These are phyloP conservation scores for Phaetusa simplex DNA, from an alignment of 2,113 vertebrate species.

Conservation along the genomic window DNA sequence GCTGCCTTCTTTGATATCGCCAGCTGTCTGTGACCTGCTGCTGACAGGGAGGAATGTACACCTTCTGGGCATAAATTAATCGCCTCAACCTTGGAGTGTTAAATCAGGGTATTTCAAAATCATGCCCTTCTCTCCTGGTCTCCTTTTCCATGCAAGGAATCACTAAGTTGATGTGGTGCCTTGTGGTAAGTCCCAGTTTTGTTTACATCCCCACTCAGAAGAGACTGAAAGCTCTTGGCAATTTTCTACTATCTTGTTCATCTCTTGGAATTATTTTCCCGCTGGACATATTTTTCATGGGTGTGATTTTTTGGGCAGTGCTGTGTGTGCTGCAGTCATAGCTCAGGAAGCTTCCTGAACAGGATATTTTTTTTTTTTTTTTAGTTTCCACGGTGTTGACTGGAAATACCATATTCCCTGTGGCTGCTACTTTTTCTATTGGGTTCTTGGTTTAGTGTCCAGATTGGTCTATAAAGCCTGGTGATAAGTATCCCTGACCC, in stretches of 20 bases:
- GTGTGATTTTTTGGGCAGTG: neutral
- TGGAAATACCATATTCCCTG: neutral
- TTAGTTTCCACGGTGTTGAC: neutral
- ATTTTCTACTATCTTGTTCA: neutral
- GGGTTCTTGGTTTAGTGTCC: neutral
- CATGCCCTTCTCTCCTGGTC: neutral
- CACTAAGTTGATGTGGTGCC: neutral
- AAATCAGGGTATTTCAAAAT: neutral
- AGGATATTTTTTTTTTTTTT: neutral
- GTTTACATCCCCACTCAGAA: neutral
- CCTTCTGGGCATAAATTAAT: neutral
- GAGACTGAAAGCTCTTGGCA: neutral
- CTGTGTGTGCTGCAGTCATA: neutral
- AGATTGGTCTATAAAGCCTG: neutral
- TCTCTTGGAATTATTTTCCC: neutral
- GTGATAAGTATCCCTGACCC: neutral
- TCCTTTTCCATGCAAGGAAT: neutral
- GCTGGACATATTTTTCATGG: slow-evolving; percentile 11
- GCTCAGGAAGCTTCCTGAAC: neutral
- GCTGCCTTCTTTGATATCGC: neutral
- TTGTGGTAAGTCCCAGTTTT: neutral
- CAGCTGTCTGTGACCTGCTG: neutral
- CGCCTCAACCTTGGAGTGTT: neutral
- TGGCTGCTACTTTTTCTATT: neutral
- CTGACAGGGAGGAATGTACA: neutral